A percentile compares a stretch with the other conserved stretches of the same genome.
These are phyloP conservation scores for Xerus inauris DNA, from an alignment of 2,113 vertebrate genomes.

Conservation along the genomic window DNA sequence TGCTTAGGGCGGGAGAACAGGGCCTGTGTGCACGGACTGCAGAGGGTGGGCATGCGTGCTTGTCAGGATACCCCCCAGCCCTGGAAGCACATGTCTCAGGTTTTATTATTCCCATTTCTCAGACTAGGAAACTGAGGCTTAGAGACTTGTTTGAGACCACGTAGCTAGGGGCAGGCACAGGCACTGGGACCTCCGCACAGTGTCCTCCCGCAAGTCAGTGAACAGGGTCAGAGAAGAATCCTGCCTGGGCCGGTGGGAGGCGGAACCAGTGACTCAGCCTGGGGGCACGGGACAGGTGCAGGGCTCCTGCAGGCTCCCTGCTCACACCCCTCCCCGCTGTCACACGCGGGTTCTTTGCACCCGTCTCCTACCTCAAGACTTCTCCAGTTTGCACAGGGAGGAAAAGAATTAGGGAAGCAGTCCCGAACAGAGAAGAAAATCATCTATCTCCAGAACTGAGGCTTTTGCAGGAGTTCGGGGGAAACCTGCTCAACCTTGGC, in stretches of 20 bases:
- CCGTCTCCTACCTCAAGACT: not conserved
- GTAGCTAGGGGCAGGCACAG: not conserved
- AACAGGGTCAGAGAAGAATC: too few species aligned
- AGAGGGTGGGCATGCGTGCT: too few species aligned
- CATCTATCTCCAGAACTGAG: not conserved
- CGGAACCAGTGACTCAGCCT: too few species aligned
- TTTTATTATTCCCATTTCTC: not conserved
- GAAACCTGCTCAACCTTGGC: not conserved
- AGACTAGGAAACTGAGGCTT: not conserved
- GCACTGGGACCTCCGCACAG: not conserved
- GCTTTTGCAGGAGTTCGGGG: not conserved
- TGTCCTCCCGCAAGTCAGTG: not conserved
- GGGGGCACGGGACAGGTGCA: not conserved
- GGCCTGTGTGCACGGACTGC: too few species aligned
- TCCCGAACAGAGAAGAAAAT: not conserved
- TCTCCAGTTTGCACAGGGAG: not conserved
- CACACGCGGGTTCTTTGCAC: not conserved
- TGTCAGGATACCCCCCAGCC: too few species aligned
- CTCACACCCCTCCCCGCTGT: not conserved
- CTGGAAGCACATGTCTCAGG: not conserved
- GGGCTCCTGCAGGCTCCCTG: not conserved
- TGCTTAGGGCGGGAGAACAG: not conserved
- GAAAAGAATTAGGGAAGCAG: conserved; percentile 37
- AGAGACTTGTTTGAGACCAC: not conserved
- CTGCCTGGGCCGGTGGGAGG: too few species aligned